phyloP scores from a whole-genome alignment of 2,888 invertebrate species.

The Drosophila cracens region DNA sequence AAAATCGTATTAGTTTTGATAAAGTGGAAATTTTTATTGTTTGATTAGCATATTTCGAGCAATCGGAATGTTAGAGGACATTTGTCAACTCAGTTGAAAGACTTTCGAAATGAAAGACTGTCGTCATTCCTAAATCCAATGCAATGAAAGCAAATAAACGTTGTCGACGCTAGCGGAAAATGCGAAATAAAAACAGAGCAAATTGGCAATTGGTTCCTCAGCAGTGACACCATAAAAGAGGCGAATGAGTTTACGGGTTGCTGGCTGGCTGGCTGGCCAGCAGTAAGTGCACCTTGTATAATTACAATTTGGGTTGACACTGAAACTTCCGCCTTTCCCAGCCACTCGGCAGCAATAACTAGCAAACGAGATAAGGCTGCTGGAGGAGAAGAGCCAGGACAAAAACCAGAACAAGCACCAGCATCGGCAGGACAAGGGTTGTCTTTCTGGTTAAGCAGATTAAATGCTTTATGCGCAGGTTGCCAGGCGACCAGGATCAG shows the following conservation, averaged over 20 bases:
- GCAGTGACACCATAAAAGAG: conserved; percentile 28
- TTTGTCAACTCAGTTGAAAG: conserved; percentile 21
- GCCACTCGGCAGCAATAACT: conserved; percentile 12
- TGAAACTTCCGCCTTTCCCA: neutral
- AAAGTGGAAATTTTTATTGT: neutral
- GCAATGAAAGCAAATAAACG: conserved; percentile 17
- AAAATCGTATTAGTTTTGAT: neutral
- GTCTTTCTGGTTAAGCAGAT: conserved; percentile 65
- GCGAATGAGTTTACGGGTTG: conserved; percentile 11
- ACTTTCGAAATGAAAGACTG: neutral
- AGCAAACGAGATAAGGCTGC: conserved; percentile 31
- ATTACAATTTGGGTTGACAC: conserved; percentile 58
- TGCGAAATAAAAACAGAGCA: conserved; percentile 14
- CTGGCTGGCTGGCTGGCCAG: conserved; percentile 20
- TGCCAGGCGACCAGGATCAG: conserved; percentile 73
- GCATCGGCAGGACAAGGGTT: neutral
- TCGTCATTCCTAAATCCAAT: conserved; percentile 12
- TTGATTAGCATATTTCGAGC: neutral
- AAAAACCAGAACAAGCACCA: neutral
- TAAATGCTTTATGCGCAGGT: conserved; percentile 60
- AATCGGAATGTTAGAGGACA: neutral
- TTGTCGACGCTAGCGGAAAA: conserved; percentile 6
- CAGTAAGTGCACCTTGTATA: conserved; percentile 43
- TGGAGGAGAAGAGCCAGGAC: conserved; percentile 4
- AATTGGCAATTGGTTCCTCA: conserved; percentile 37